Evolutionary conservation across 30 jellyfish, hydroid and myxozoan species (phyloP).

Genomic region (Chrysaora quinquecirrha): DNA sequence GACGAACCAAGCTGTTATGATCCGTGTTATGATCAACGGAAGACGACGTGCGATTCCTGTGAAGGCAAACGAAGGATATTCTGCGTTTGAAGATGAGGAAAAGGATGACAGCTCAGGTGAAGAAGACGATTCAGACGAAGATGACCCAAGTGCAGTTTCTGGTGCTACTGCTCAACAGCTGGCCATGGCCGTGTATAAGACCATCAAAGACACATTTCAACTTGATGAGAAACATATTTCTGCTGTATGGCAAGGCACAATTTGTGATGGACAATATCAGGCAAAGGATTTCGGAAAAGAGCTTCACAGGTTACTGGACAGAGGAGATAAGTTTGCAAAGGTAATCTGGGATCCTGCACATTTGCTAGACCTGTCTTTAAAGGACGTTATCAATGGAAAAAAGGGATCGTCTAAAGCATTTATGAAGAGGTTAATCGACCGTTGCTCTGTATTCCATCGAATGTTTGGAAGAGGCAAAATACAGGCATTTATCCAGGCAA

Average conservation of each 20-base stretch:
- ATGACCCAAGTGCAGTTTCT: slow-evolving; percentile 6
- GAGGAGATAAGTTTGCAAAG: background rate
- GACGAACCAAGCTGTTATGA: slow-evolving; percentile 16
- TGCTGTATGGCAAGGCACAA: slow-evolving; percentile 29
- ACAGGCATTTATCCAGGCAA: slow-evolving; percentile 18
- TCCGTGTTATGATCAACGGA: slow-evolving; percentile 18
- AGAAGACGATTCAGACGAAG: slow-evolving; percentile 10
- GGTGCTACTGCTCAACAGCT: slow-evolving; percentile 28
- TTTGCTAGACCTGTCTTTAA: slow-evolving; percentile 10
- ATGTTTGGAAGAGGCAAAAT: slow-evolving; percentile 19
- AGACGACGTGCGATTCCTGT: slow-evolving; percentile 20
- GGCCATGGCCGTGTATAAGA: background rate
- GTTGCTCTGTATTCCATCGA: background rate
- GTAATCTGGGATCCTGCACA: slow-evolving; percentile 50
- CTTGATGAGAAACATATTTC: background rate
- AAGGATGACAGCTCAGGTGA: background rate
- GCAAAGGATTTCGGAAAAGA: slow-evolving; percentile 10
- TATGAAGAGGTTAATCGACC: background rate
- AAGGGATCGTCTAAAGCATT: background rate
- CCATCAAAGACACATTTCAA: background rate
- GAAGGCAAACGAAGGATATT: slow-evolving; percentile 13
- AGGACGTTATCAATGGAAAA: slow-evolving; percentile 16
- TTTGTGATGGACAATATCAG: slow-evolving; percentile 31
- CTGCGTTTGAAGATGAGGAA: background rate
- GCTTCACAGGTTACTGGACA: slow-evolving; percentile 3